Base-by-base conservation (phyloP, 2,797 vertebrate species). In the Pangasius sanitwongsei region DNA sequence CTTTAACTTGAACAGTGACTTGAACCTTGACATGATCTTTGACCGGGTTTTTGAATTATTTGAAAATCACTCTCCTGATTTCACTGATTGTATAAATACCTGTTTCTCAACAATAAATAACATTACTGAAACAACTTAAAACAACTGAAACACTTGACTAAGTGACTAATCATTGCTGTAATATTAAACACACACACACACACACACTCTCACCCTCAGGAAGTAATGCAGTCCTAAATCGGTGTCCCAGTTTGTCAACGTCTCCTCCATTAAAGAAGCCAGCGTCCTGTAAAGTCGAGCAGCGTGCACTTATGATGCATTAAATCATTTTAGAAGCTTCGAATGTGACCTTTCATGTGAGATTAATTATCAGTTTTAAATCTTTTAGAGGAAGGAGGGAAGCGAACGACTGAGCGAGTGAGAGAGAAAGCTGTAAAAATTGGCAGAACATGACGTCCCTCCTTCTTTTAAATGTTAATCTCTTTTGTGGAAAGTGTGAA, bases 291-390 rank as follows among this genome's bases (percentile, higher is more conserved):
- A 53, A 61, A 83, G 87, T 61, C 8, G 53, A 50, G 44, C 69
- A 77, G 34, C 31, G 69, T 37, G n/a, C 48, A 59, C 80, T 75
- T 88, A 65, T 55, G 57, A 16, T 85, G 72, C 87, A 65, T 85
- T 84, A 84, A 88, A 77, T 31, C 57, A 65, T 67, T 75, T 63
- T 34, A 61, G 41, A 48, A 5, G 41, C 57, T 70, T 75, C 18
- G 25, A 34, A 41, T 65, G 31, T 37, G 70, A 88, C 87, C 87
- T 63, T 83, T 75, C 81, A 85, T 78, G 44, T 63, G 82, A 16
- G 48, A 85, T 67, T 88, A 84, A 88, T 88, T 34, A 65, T 65
- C 83, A 37, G 55, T 75, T 88, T 78, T 31, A 37, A 28, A 31
- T 55, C 28, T 83, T 34, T 34, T 75, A 23, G 44, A 44, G 37